Conservation (phyloP, 2,797 vertebrate genomes). For the Sebastes hubbsi region DNA sequence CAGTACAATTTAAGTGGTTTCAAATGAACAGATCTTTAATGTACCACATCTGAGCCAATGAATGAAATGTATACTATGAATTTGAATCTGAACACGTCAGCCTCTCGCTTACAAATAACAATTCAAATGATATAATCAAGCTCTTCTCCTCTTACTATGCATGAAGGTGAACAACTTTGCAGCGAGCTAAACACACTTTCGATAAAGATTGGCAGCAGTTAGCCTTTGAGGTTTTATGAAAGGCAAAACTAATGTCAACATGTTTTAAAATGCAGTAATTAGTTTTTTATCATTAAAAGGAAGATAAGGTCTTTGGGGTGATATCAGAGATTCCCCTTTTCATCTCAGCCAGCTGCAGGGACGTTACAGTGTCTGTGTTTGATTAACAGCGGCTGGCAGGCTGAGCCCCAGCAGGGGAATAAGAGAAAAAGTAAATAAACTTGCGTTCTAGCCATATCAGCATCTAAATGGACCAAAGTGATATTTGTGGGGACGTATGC, state of each 20-base stretch:
- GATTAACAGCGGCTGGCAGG: neutral
- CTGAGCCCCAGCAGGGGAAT: neutral
- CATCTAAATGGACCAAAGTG: neutral
- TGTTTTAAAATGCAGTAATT: neutral
- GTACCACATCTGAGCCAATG: too few species aligned
- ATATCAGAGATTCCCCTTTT: neutral
- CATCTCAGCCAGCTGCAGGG: too few species aligned
- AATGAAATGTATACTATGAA: neutral
- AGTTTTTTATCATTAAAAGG: neutral
- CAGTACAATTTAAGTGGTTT: neutral
- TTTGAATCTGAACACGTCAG: neutral
- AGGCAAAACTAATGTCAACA: too few species aligned
- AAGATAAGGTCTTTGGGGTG: neutral
- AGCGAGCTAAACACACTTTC: neutral
- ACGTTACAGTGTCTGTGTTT: neutral
- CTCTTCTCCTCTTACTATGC: neutral
- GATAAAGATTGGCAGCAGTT: neutral
- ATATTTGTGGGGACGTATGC: neutral
- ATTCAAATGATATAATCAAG: neutral
- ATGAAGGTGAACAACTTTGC: neutral
- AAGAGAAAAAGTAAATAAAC: neutral
- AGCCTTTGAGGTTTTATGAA: too few species aligned
- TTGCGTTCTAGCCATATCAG: too few species aligned
- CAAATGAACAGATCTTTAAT: neutral
- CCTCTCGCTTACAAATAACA: neutral